Evolutionary conservation across 2,113 vertebrate species (phyloP), one percentile per base, ranked within the genome.

Genomic region (Salvator merianae): DNA sequence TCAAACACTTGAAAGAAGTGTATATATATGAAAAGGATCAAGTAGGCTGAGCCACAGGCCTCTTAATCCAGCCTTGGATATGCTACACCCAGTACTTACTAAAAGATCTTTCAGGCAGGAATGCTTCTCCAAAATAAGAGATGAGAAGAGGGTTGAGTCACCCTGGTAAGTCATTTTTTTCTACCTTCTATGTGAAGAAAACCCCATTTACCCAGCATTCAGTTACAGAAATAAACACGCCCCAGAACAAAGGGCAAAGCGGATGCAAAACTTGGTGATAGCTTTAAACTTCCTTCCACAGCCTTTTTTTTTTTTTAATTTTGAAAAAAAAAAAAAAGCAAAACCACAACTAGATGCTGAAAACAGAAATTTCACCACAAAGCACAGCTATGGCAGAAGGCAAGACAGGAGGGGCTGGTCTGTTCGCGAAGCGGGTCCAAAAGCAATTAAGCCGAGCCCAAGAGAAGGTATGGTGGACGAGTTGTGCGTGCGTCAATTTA

Each of bases 371-470:
- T 1, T 7, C 65, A 80, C 66, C 2, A 77, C 50, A 70, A 79
- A 84, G 76, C 0, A 26, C 87, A 88, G 95, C 92, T 78, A 99
- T 98, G 97, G 96, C 97, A 1, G 98, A 98, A 70, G 94, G 95
- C 89, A 96, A 94, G 91, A 86, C 97, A 0, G 97, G 96, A 47
- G 88, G 95, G 3, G 95, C 97, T 0, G 97, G 97, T 50, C 95
- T 97, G 55, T 97, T 99, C 82, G 95, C 97, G 73, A 98, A 96
- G 94, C 97, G 97, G 86, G 91, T 99, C 90, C 98, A 99, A 91
- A 97, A 97, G 83, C 96, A 84, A 82, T 93, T 99, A 90, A 98
- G 96, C 94, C 95, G 98, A 26, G 95, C 98, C 40, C 98, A 99
- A 93, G 98, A 99, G 94, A 99, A 98, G 98, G 98, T 98, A 95